These are phyloP conservation scores for Botia almorhae DNA, from an alignment of 2,797 vertebrate species.

Conservation along the genomic window DNA sequence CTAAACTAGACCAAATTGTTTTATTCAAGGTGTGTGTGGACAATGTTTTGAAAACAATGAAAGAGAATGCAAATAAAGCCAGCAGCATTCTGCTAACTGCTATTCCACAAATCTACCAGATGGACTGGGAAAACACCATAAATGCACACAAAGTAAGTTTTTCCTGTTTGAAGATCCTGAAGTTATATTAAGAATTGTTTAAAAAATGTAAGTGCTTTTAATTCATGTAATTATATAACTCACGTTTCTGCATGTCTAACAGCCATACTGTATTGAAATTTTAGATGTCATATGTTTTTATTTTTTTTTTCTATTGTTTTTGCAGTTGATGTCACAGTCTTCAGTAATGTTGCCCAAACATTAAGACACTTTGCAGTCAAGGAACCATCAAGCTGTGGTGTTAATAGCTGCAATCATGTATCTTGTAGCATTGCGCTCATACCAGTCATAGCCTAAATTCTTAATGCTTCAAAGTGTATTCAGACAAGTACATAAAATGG, in stretches of 20 bases:
- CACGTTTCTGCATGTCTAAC: not conserved
- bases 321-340: constrained; percentile 83
- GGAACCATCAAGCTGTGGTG: not conserved
- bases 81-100: constrained; percentile 92
- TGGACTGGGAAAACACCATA: constrained; percentile 89
- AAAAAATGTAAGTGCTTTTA: not conserved
- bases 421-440: not conserved
- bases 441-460: not conserved
- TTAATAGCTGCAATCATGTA: not conserved
- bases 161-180: not conserved
- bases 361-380: constrained; percentile 62
- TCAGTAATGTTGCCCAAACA: constrained; percentile 90
- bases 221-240: not conserved
- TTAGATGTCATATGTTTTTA: not conserved
- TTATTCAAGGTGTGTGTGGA: constrained; percentile 90
- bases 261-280: not conserved
- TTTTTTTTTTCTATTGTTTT: constrained; percentile 60
- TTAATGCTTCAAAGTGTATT: not conserved
- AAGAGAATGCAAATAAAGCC: constrained; percentile 96
- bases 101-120: constrained; percentile 90
- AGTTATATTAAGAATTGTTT: not conserved
- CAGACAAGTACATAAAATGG: no score
- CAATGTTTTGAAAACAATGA: constrained; percentile 94
- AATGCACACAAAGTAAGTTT: constrained; percentile 84
- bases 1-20: not conserved